Percentiles rank a stretch among this genome's conserved stretches.
phyloP scores from a whole-genome alignment of 2,797 vertebrate species.

The Sebastiscus albofasciatus region DNA sequence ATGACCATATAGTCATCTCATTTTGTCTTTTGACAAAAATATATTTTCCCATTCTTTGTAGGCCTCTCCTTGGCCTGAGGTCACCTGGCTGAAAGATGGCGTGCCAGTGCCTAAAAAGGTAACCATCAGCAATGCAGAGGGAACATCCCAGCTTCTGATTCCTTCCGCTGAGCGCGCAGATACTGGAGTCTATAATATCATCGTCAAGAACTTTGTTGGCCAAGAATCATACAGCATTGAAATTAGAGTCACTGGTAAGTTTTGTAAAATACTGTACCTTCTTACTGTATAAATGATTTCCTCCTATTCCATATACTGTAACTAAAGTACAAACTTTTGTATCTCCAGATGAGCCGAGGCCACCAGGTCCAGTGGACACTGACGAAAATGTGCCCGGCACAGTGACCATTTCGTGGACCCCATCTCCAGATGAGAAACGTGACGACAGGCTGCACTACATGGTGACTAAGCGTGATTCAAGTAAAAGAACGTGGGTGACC shows the following conservation, averaged over 20 bases:
- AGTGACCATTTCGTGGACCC: constrained; percentile 89
- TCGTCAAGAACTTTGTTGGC: constrained; percentile 83
- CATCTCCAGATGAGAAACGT: constrained; percentile 89
- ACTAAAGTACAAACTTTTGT: background rate
- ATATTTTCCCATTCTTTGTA: constrained; percentile 51
- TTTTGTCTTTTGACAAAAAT: background rate
- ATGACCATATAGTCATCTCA: background rate
- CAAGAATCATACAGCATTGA: constrained; percentile 85
- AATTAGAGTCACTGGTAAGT: constrained; percentile 90
- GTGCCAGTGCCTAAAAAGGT: constrained; percentile 80
- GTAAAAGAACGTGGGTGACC: constrained; percentile 83
- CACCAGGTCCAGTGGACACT: constrained; percentile 86
- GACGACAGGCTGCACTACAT: constrained; percentile 87
- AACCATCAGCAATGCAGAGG: constrained; percentile 81
- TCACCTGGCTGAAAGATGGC: constrained; percentile 91
- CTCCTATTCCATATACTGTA: background rate
- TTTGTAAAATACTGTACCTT: background rate
- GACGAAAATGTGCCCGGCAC: constrained; percentile 89
- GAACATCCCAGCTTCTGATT: constrained; percentile 87
- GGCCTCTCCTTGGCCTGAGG: constrained; percentile 88
- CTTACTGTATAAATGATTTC: background rate
- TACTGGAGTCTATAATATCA: constrained; percentile 85
- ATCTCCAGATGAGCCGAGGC: constrained; percentile 86
- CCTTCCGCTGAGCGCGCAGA: constrained; percentile 83
- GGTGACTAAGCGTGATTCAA: constrained; percentile 87